These are phyloP conservation scores for Pollenia angustigena DNA, from an alignment of 2,888 invertebrate genomes.

Conservation along the genomic window DNA sequence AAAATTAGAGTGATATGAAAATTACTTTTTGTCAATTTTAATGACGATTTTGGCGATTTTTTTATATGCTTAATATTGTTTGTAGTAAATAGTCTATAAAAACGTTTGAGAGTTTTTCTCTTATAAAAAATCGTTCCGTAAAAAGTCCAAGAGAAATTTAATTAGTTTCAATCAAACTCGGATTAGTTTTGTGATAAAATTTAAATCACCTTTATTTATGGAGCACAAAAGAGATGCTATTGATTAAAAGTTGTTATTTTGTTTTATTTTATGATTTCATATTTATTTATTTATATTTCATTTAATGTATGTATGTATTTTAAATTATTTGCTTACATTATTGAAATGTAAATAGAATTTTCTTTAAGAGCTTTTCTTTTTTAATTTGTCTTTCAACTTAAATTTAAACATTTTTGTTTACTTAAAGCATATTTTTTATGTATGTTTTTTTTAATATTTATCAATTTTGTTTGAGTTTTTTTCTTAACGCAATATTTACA, in stretches of 20 bases:
- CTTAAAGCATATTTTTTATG: conserved; percentile 65
- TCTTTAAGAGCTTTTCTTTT: conserved; percentile 53
- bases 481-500: conserved; percentile 68
- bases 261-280: conserved; percentile 62
- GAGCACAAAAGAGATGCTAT: background rate
- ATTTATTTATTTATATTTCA: conserved; percentile 66
- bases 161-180: too few species aligned
- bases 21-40: too few species aligned
- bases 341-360: conserved; percentile 68
- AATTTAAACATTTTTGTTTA: conserved; percentile 64
- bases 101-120: too few species aligned
- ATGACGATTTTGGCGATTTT: too few species aligned
- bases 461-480: conserved; percentile 43
- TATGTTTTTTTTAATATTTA: conserved; percentile 25
- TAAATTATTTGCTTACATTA: conserved; percentile 58
- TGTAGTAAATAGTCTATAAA: too few species aligned
- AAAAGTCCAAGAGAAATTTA: too few species aligned
- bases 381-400: conserved; percentile 68
- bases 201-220: background rate
- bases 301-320: conserved; percentile 53
- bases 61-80: too few species aligned
- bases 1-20: too few species aligned
- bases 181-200: background rate
- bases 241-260: background rate
- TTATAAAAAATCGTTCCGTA: too few species aligned